A percentile compares a stretch with the other conserved stretches of the same genome.
phyloP scores from a whole-genome alignment of 1,140 invertebrate genomes.

The Euwallacea similis region DNA sequence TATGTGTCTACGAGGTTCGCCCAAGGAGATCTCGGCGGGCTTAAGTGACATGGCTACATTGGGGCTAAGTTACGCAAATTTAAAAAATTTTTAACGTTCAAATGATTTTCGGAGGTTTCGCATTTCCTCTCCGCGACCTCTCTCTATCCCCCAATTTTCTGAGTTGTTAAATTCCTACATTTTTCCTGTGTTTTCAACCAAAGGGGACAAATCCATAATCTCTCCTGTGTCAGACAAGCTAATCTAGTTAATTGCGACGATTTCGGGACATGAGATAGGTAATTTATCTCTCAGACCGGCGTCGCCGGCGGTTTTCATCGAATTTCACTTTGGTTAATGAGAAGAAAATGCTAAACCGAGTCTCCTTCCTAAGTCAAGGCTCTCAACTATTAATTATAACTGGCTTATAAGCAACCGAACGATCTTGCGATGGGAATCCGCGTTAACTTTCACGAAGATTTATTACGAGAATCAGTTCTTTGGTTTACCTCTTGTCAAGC shows the following conservation, averaged over 20 bases:
- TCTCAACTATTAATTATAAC: slow-evolving; percentile 7
- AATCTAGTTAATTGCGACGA: slow-evolving; percentile 1
- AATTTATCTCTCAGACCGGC: slow-evolving; percentile 7
- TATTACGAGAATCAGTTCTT: background rate
- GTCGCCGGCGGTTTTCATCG: slow-evolving; percentile 9
- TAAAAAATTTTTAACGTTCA: too few relatives aligned
- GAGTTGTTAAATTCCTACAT: too few relatives aligned
- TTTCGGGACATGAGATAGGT: background rate
- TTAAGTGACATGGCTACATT: too few relatives aligned
- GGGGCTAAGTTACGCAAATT: too few relatives aligned
- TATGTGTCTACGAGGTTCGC: too few relatives aligned
- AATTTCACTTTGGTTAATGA: slow-evolving; percentile 8
- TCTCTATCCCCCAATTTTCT: too few relatives aligned
- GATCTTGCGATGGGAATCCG: slow-evolving; percentile 5
- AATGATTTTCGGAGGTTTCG: too few relatives aligned
- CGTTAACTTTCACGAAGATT: slow-evolving; percentile 6
- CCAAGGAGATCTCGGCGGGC: too few relatives aligned
- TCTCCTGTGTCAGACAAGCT: background rate
- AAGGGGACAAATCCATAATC: background rate
- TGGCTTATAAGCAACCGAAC: slow-evolving; percentile 2
- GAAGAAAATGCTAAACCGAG: slow-evolving; percentile 9
- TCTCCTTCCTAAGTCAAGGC: background rate
- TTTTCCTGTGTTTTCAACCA: too few relatives aligned
- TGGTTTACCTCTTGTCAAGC: too few relatives aligned
- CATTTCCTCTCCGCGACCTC: too few relatives aligned